Evolutionary conservation across 2,113 vertebrate genomes (phyloP).

Genomic region (Cranoglanis bouderius): DNA sequence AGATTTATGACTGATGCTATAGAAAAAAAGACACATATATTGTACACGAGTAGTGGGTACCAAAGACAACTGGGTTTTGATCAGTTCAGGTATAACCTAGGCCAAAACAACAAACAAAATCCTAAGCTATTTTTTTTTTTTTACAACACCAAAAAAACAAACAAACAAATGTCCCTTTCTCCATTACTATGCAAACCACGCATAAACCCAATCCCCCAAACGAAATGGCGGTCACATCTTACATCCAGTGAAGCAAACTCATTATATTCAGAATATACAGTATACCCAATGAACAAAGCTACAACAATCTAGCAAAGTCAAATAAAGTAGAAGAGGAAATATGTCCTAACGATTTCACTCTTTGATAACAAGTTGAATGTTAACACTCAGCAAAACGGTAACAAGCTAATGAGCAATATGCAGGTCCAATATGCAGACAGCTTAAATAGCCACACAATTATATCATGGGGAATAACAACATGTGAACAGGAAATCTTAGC

Average conservation of each 20-base stretch:
- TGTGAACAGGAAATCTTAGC: neutral
- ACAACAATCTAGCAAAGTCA: neutral
- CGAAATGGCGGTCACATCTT: neutral
- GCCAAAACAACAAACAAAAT: neutral
- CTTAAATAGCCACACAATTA: neutral
- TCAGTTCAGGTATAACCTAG: neutral
- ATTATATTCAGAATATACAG: neutral
- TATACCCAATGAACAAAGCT: neutral
- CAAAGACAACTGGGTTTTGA: neutral
- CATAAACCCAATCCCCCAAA: neutral
- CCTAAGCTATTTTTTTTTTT: neutral
- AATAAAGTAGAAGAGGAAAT: neutral
- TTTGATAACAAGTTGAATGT: neutral
- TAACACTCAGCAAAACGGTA: neutral
- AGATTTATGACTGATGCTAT: neutral
- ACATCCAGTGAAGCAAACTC: neutral
- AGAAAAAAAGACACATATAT: neutral
- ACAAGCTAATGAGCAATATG: neutral
- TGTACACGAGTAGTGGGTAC: neutral
- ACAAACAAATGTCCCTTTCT: neutral
- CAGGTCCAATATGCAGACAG: neutral
- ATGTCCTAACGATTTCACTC: neutral
- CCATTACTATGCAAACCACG: neutral
- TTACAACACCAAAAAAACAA: too few species aligned
- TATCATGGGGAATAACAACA: neutral